Conservation (phyloP, 1,140 invertebrate species). For the Phthorimaea operculella region DNA sequence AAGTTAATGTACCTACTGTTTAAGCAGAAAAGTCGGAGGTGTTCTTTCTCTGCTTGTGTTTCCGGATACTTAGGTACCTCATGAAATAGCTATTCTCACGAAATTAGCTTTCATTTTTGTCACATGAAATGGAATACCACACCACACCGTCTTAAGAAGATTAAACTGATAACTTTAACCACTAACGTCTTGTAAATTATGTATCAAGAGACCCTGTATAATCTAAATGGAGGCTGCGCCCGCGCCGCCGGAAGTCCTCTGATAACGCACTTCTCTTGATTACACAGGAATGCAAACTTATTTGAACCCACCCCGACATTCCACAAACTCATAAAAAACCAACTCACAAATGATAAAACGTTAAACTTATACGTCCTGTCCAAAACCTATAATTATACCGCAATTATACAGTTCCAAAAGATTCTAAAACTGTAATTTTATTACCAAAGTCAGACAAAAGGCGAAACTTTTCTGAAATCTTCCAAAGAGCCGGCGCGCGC, state of each 20-base stretch:
- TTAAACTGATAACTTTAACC: too few relatives aligned
- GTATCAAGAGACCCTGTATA: too few relatives aligned
- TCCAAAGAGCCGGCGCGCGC: constrained; percentile 24
- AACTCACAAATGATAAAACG: neutral
- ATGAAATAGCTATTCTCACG: too few relatives aligned
- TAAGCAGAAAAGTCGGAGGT: too few relatives aligned
- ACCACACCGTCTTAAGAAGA: too few relatives aligned
- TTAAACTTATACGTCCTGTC: neutral
- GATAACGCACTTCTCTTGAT: neutral
- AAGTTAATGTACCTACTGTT: too few relatives aligned
- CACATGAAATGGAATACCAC: too few relatives aligned
- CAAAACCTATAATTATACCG: constrained; percentile 7
- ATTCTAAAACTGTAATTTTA: constrained; percentile 25
- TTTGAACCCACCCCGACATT: neutral
- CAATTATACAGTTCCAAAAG: constrained; percentile 20
- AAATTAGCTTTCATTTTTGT: too few relatives aligned
- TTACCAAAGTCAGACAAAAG: constrained; percentile 18
- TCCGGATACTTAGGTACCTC: too few relatives aligned
- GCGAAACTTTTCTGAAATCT: neutral
- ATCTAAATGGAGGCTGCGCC: neutral
- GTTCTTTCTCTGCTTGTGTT: too few relatives aligned
- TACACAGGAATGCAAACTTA: neutral
- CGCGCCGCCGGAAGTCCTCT: constrained; percentile 7
- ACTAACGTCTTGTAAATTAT: too few relatives aligned
- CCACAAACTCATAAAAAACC: neutral